Conservation (phyloP, 1,140 invertebrate species). For the Macrobrachium rosenbergii region DNA sequence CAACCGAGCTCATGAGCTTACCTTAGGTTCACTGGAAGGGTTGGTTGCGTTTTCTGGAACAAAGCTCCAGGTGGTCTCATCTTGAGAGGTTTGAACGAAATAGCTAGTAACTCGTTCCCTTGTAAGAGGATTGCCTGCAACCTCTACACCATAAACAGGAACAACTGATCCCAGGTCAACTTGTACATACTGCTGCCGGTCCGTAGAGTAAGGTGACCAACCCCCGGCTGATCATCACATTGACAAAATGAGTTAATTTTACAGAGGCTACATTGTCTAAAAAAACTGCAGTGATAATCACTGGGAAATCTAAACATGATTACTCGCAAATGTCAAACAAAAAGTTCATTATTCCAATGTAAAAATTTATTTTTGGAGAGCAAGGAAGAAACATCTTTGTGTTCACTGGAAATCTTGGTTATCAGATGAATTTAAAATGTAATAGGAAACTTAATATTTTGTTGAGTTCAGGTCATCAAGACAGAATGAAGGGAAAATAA, state of each 20-base stretch:
- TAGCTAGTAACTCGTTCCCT: slow-evolving; percentile 84
- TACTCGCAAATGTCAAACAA: neutral
- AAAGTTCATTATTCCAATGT: neutral
- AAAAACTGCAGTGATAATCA: neutral
- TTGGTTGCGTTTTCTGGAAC: slow-evolving; percentile 18
- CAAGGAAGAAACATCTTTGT: neutral
- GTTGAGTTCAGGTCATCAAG: neutral
- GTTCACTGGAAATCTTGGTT: too few relatives aligned
- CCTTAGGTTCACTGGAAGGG: slow-evolving; percentile 25
- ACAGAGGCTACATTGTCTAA: too few relatives aligned
- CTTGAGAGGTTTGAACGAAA: slow-evolving; percentile 78
- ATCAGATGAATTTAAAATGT: too few relatives aligned
- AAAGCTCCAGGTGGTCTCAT: slow-evolving; percentile 70
- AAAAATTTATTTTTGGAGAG: neutral
- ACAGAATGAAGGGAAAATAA: neutral
- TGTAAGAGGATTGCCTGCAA: slow-evolving; percentile 76
- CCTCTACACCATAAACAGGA: slow-evolving; percentile 80
- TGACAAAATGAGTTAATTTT: neutral
- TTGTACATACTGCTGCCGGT: slow-evolving; percentile 79
- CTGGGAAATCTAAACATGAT: neutral
- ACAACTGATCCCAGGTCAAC: slow-evolving; percentile 77
- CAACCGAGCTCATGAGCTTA: neutral
- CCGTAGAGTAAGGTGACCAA: slow-evolving; percentile 76
- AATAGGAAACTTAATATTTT: too few relatives aligned
- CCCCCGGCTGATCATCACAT: slow-evolving; percentile 12